Base-by-base conservation (phyloP, 1,140 invertebrate species). In the Cylas formicarius region DNA sequence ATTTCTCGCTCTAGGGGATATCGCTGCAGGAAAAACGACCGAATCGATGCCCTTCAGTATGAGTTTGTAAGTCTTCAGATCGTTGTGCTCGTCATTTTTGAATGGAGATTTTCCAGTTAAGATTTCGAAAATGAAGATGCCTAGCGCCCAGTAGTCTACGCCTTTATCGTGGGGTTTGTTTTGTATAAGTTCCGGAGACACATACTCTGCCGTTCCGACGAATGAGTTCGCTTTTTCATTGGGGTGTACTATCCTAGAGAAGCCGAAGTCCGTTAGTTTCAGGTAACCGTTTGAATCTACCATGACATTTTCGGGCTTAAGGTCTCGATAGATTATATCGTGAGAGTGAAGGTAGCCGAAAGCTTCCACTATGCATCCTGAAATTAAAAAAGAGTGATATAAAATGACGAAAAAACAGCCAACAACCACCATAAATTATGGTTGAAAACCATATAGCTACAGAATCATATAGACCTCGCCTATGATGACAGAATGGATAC, bases 211-310 rank as follows among this genome's bases (percentile, higher is more conserved):
- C 2, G 90, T 98, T 2, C 95, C 95, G 56, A 94, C 96, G 71
- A 99, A 98, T 2, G 95, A 98, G 81, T 90, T 97, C 0, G 95
- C 96, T 68, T 94, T 94, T 27, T 78, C 72, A 44, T 82, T 75
- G 2, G 71, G 64, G 2, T 78, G 74, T 27, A 97, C 72, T 50
- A 82, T 77, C 69, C 97, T 97, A 6, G 93, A 91, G 65, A 97
- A 97, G n/a, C 94, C 94, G 71, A 97, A 97, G 69, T 97, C 95
- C 17, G 95, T 90, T 85, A 97, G 65, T 77, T 96, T 96, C 16
- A 95, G 77, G 60, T 94, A 96, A 40, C 93, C 93, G 37, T 78
- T 72, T 27, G 75, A 73, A 58, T 90, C 86, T 1, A 97, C 69
- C 70, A 96, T 82, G 26, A 96, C 71, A 66, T 97, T 97, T 70